Base-by-base conservation (phyloP, 2,113 vertebrate genomes). In the Dromas ardeola region DNA sequence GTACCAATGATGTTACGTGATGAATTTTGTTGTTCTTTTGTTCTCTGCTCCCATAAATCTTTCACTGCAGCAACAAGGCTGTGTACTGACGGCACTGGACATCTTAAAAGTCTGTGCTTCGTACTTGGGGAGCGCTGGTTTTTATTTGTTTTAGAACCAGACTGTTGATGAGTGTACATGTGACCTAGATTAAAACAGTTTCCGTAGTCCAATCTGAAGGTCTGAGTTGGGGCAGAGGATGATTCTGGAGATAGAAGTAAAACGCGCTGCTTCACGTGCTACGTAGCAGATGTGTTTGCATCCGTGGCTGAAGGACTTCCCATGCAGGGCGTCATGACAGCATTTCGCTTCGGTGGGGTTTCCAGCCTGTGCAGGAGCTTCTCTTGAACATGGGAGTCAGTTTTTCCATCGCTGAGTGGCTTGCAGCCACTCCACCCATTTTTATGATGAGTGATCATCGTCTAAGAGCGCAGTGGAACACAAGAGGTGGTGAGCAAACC, bases 361-460 rank as follows among this genome's bases (percentile, higher is more conserved):
- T 93, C 50, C 71, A 92, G 85, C 45, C 79, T 66, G 11, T 85
- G 38, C 53, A 71, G 85, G 71, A 94, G 11, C 76, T 74, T 90
- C 88, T 73, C 71, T 47, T 70, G 29, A 90, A 3, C 53, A 43
- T 42, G 26, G 42, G 88, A 92, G 79, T 97, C 90, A 97, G 47
- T 86, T 96, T 97, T 97, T 97, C 97, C 95, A 74, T 90, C 0
- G 6, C 62, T 55, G 67, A 74, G 55, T 82, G 59, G 76, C 94
- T 94, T 90, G 67, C 42, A 81, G 92, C 69, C 5, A 5, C 90
- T 96, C 93, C 97, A 94, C 97, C 97, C 90, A 78, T 90, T 95
- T 96, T 93, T 93, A 96, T 40, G 93, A 88, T 96, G 93, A 96
- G 88, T 92, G 93, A 88, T 96, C 82, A 50, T 85, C 2, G 0